Base-by-base conservation (phyloP, 2,888 invertebrate species). In the Mechanitis mazaeus region DNA sequence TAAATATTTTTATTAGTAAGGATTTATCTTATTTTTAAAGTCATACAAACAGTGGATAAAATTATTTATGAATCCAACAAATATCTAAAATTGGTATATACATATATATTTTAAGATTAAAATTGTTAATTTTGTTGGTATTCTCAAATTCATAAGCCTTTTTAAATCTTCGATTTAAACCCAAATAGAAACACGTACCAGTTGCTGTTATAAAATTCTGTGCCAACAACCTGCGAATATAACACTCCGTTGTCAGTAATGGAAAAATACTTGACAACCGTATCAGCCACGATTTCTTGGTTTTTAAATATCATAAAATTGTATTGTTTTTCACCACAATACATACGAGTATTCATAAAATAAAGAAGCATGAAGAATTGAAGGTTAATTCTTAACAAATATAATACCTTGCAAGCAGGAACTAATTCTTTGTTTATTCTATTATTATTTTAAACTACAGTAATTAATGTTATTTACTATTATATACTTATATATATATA, bases 121-220 rank as follows among this genome's bases (percentile, higher is more conserved):
- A 20, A 20, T 20, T 20, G 20, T 20, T 20, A 20, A 20, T 20
- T 20, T 20, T 20, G 20, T 0, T 20, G 35, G 1, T 5, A 42
- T 9, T 50, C 9, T 7, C 31, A 9, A 31, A 35, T 6, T 2
- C 31, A 3, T 55, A 63, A 63, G 28, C 55, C 45, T 38, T n/a
- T 58, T n/a, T 2, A 31, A 46, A 33, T 47, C 47, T 28, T 56
- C 35, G 46, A 31, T 50, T 50, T 2, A 31, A 53, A 64, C 58
- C 62, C 59, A 74, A 75, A 75, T 72, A 69, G 69, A 66, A 64
- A 66, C 75, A 74, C 71, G 72, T 72, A 60, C 54, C 45, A 35
- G 56, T 12, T 64, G 64, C 75, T 71, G 75, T 72, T 75, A 73
- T 55, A 38, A 65, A 58, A 11, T 11, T 9, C 6, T 9, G 42